A percentile compares a stretch with the other conserved stretches of the same genome.
Evolutionary conservation across 2,888 invertebrate species (phyloP).

Genomic region (Therioaphis trifolii): DNA sequence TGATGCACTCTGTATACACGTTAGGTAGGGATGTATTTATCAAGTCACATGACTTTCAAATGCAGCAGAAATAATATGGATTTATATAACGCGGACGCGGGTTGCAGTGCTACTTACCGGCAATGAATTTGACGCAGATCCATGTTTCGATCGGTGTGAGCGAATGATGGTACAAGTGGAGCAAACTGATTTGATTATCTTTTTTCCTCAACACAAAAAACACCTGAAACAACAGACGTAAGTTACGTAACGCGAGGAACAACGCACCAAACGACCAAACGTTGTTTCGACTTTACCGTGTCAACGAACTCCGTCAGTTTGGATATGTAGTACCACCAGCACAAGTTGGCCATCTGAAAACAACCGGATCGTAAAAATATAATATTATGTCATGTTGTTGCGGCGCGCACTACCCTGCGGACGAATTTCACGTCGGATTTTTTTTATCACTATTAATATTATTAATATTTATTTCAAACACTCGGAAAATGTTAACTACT

Average conservation of each 20-base stretch:
- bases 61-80: too few species aligned
- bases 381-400: not conserved
- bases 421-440: too few species aligned
- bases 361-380: not conserved
- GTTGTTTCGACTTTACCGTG: conserved; percentile 72
- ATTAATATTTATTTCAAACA: too few species aligned
- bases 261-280: not conserved
- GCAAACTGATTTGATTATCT: conserved; percentile 84
- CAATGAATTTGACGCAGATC: conserved; percentile 81
- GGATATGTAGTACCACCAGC: conserved; percentile 92
- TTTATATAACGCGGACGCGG: too few species aligned
- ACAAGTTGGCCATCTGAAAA: conserved; percentile 83
- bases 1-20: too few species aligned
- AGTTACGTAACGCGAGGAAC: not conserved
- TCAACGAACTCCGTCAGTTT: conserved; percentile 89
- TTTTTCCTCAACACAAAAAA: conserved; percentile 89
- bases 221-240: conserved; percentile 68
- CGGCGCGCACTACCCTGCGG: not conserved
- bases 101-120: conserved; percentile 71
- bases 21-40: too few species aligned
- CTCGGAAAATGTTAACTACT: too few species aligned
- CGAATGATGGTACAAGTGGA: conserved; percentile 88
- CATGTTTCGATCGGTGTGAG: conserved; percentile 82
- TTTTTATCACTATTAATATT: too few species aligned
- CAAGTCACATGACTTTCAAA: too few species aligned